Evolutionary conservation across 2,888 invertebrate genomes (phyloP).

Genomic region (Empis stercorea): DNA sequence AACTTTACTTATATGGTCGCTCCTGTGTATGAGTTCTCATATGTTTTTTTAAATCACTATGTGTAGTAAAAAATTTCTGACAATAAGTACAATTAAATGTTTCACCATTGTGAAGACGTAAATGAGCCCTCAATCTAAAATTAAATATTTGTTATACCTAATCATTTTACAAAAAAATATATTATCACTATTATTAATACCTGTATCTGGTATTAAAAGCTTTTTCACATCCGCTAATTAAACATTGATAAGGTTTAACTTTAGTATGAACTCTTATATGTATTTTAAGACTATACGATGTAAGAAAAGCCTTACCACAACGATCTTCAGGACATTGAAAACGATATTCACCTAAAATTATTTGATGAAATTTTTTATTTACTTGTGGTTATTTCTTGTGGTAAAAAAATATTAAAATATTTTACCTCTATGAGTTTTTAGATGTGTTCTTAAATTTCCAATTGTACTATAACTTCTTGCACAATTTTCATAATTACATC

Average conservation of each 20-base stretch:
- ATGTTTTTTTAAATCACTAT: conserved; percentile 91
- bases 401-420: no score
- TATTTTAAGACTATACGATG: conserved; percentile 89
- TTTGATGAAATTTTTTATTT: no score
- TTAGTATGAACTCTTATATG: conserved; percentile 90
- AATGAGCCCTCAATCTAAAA: conserved; percentile 67
- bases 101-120: conserved; percentile 84
- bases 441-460: conserved; percentile 86
- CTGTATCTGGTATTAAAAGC: conserved; percentile 91
- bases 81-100: conserved; percentile 89
- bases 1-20: conserved; percentile 63
- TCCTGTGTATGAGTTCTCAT: conserved; percentile 85
- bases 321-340: conserved; percentile 79
- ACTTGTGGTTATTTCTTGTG: no score
- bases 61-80: conserved; percentile 82
- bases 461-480: conserved; percentile 82
- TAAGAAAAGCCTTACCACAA: conserved; percentile 87
- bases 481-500: conserved; percentile 82
- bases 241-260: conserved; percentile 81
- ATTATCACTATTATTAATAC: no score
- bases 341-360: conserved; percentile 70
- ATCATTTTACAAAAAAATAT: no score
- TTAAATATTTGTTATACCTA: background rate
- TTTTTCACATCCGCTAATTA: conserved; percentile 70
- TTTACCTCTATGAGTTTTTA: conserved; percentile 90